Evolutionary conservation across 2,797 vertebrate species (phyloP), one percentile per base, ranked within the genome.

Genomic region (Microctenopoma lineatum): DNA sequence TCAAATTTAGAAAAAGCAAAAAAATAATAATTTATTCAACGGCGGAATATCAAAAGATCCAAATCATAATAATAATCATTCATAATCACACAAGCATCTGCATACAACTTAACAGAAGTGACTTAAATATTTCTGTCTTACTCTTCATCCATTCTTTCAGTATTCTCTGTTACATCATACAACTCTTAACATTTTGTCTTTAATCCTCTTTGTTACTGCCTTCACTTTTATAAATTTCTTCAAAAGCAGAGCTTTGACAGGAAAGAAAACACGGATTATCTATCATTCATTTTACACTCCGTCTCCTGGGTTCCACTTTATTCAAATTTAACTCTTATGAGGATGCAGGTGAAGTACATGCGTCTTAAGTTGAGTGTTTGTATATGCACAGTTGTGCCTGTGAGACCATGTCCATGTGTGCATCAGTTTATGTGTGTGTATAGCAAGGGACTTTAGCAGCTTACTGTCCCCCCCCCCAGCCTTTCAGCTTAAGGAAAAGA

Each of bases 401-500:
- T 66, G 64, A 60, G 39, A 70, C 68, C 48, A 61, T 38, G 58
- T 80, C 57, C 63, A 56, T 75, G 8, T 21, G 21, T 21, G 21
- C 21, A 21, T 21, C 21, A 21, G 21, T 21, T 21, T 21, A 21
- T 56, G 32, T 53, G 56, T 45, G 57, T 39, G 38, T 57, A 25
- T 44, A 57, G 76, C 64, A 59, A 36, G 18, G 27, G 62, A 79
- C 57, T 76, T 89, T 86, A 90, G 75, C 70, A n/a, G 89, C 87
- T 92, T 88, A 91, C 68, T 66, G 69, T 42, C 80, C 79, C 21
- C n/a, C 83, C 81, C 85, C 82, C 80, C 70, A 45, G 16, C 15
- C 42, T 45, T 45, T 66, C 55, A 59, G 84, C 83, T 89, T 86
- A 79, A 86, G 5, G 73, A 70, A 80, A 87, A 75, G 59, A 81